Evolutionary conservation across 2,113 vertebrate genomes (phyloP).

Genomic region (Melospiza melodia): DNA sequence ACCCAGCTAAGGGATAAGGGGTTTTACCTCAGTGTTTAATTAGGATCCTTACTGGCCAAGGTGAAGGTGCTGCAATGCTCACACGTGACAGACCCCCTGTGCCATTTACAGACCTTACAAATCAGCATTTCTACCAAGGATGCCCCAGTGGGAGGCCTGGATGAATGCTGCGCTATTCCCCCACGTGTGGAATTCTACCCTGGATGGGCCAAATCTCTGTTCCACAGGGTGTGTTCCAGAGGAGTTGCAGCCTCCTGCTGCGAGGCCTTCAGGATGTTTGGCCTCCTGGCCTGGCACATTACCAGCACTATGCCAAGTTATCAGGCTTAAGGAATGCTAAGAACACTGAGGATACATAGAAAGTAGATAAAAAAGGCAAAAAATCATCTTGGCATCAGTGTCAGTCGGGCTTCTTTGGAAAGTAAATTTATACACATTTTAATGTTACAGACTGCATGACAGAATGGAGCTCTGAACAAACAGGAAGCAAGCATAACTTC

Average conservation of each 20-base stretch:
- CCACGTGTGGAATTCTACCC: neutral
- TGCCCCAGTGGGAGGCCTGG: neutral
- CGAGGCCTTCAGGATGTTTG: neutral
- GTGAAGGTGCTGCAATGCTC: neutral
- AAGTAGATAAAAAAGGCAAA: neutral
- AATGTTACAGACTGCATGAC: fast-evolving
- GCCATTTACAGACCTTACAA: neutral
- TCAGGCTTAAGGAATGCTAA: neutral
- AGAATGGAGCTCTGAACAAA: neutral
- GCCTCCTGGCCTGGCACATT: neutral
- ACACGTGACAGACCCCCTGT: fast-evolving
- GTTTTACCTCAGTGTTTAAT: neutral
- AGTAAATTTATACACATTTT: neutral
- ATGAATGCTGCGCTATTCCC: neutral
- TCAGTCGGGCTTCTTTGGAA: neutral
- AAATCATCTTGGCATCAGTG: neutral
- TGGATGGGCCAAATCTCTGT: neutral
- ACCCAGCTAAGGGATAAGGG: neutral
- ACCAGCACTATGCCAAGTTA: neutral
- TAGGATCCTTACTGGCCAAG: neutral
- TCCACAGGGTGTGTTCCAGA: neutral
- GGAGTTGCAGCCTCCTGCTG: neutral
- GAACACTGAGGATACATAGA: neutral
- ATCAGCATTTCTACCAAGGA: neutral
- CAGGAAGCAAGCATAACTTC: neutral